A percentile compares a stretch with the other conserved stretches of the same genome.
Evolutionary conservation across 2,113 vertebrate species (phyloP).

Genomic region (Neolamprologus cancellatus): DNA sequence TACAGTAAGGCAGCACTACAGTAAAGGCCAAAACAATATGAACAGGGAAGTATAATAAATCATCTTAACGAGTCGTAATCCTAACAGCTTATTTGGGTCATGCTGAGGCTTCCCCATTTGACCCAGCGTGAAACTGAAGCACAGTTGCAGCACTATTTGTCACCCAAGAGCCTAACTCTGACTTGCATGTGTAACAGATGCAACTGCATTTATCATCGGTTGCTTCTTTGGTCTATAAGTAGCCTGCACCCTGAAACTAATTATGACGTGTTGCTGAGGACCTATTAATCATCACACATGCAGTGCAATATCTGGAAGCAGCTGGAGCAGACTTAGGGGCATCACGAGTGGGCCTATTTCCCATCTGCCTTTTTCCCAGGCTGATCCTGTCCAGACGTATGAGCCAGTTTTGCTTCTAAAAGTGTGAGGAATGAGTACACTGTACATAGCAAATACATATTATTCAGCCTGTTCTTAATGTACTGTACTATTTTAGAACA

Average conservation of each 20-base stretch:
- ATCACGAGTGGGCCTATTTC: conserved; percentile 31
- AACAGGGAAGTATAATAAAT: conserved; percentile 15
- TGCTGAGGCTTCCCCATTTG: conserved; percentile 17
- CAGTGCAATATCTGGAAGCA: conserved; percentile 30
- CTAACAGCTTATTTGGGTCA: conserved; percentile 32
- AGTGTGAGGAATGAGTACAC: not conserved
- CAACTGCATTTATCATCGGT: not conserved
- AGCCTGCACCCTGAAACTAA: not conserved
- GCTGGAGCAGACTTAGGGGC: conserved; percentile 28
- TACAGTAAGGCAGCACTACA: not conserved
- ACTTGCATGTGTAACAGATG: not conserved
- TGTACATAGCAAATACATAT: not conserved
- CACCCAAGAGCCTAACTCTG: not conserved
- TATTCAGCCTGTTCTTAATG: not conserved
- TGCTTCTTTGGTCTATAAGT: not conserved
- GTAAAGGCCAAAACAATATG: not conserved
- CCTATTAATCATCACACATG: conserved; percentile 44
- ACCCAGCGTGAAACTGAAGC: conserved; percentile 3
- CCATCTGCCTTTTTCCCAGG: conserved; percentile 45
- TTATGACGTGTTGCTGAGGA: not conserved
- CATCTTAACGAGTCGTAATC: not conserved
- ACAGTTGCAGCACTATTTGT: not conserved
- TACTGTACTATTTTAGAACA: not conserved
- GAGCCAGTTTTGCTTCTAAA: not conserved
- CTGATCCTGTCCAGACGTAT: not conserved